Percentiles rank a stretch among this genome's conserved stretches.
Conservation (phyloP, 2,113 vertebrate species). For the Dipodomys merriami region DNA sequence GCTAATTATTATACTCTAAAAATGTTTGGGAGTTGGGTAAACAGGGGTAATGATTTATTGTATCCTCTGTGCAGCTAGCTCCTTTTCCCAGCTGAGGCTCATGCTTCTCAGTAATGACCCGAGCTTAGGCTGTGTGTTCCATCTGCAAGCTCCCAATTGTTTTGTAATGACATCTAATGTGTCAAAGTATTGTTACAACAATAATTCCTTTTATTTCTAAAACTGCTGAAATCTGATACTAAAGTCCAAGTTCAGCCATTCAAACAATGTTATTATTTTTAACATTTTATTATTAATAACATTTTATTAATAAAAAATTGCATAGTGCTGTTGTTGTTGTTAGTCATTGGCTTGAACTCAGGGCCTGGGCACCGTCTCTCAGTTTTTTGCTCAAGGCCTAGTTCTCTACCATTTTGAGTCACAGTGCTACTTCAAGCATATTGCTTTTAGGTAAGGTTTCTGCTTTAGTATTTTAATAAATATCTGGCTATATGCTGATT, state of each 20-base stretch:
- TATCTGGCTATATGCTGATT: slow-evolving; percentile 65
- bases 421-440: neutral
- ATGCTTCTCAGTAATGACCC: slow-evolving; percentile 77
- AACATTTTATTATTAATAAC: slow-evolving; percentile 80
- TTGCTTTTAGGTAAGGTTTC: slow-evolving; percentile 65
- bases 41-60: slow-evolving; percentile 84
- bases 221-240: slow-evolving; percentile 81
- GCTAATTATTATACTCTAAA: slow-evolving; percentile 83
- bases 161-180: slow-evolving; percentile 86
- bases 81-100: slow-evolving; percentile 83
- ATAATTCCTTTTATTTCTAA: slow-evolving; percentile 83
- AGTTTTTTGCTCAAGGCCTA: too few species aligned
- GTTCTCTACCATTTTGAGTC: too few species aligned
- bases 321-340: too few species aligned
- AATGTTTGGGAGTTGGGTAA: slow-evolving; percentile 77
- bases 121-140: slow-evolving; percentile 79
- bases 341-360: too few species aligned
- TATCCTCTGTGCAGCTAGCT: slow-evolving; percentile 79
- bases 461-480: slow-evolving; percentile 73
- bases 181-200: slow-evolving; percentile 83
- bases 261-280: slow-evolving; percentile 71
- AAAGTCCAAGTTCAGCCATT: slow-evolving; percentile 71
- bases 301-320: too few species aligned
- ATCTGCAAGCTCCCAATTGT: slow-evolving; percentile 84
- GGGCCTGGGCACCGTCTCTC: too few species aligned